phyloP scores from a whole-genome alignment of 2,888 invertebrate genomes.

The Nesidiocoris tenuis region DNA sequence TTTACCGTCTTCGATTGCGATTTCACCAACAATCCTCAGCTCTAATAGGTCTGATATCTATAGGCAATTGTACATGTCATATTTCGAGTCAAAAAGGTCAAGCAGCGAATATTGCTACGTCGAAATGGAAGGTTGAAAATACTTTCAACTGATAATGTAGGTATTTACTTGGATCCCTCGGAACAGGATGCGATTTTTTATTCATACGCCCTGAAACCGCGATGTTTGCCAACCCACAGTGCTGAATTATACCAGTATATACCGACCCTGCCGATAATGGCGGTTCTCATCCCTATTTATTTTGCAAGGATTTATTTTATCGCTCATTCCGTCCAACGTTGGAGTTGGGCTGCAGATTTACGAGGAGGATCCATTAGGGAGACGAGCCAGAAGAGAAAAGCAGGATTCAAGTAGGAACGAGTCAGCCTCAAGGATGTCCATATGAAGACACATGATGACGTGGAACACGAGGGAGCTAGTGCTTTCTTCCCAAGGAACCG shows the following conservation, averaged over 20 bases:
- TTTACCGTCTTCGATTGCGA: too few species aligned
- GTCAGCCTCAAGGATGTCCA: constrained; percentile 15
- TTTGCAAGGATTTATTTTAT: constrained; percentile 34
- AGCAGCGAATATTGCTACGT: too few species aligned
- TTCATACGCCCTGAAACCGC: neutral
- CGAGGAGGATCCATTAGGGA: constrained; percentile 32
- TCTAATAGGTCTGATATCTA: too few species aligned
- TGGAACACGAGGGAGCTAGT: neutral
- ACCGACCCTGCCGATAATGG: constrained; percentile 12
- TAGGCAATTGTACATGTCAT: too few species aligned
- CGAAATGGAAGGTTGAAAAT: too few species aligned
- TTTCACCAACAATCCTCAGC: too few species aligned
- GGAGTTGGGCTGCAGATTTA: constrained; percentile 30
- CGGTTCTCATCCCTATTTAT: constrained; percentile 31
- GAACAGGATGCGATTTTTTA: neutral
- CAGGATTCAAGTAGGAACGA: neutral
- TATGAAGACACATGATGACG: constrained; percentile 40
- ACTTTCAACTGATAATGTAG: too few species aligned
- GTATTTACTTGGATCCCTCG: too few species aligned
- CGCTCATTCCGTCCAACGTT: constrained; percentile 29
- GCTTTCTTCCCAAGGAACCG: neutral
- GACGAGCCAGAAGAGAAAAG: neutral
- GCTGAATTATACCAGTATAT: constrained; percentile 11
- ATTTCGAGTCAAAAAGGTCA: too few species aligned
- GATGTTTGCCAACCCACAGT: neutral